Evolutionary conservation across 2,113 vertebrate genomes (phyloP).

Genomic region (Aegotheles bennettii): DNA sequence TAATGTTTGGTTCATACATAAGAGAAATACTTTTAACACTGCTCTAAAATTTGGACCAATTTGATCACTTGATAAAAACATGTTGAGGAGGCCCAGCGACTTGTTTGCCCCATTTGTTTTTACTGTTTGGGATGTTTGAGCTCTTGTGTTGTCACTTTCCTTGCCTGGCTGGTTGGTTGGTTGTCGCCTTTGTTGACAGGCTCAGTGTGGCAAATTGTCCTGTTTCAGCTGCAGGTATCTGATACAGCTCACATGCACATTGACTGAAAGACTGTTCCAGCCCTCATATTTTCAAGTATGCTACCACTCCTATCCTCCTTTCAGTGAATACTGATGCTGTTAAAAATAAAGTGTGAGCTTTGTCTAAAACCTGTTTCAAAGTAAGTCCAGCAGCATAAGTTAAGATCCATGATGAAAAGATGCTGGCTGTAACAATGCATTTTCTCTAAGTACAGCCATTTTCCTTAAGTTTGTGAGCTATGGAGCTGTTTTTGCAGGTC

Average conservation of each 20-base stretch:
- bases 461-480: background rate
- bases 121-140: background rate
- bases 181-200: background rate
- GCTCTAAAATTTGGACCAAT: background rate
- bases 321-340: background rate
- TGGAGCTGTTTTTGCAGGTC: background rate
- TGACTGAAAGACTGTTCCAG: background rate
- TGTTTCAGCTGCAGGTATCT: background rate
- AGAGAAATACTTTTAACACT: background rate
- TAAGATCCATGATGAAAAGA: background rate
- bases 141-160: background rate
- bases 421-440: background rate
- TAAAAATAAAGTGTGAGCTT: background rate
- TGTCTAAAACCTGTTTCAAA: background rate
- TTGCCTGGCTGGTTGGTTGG: background rate
- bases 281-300: background rate
- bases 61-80: constrained; percentile 8
- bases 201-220: background rate
- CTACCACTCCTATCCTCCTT: background rate
- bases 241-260: background rate
- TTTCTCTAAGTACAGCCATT: background rate
- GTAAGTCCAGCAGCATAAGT: background rate
- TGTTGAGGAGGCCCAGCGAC: background rate
- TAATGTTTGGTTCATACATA: background rate
- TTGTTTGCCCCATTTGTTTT: background rate